Evolutionary conservation across 2,888 invertebrate genomes (phyloP).

Genomic region (Dioctria rufipes): DNA sequence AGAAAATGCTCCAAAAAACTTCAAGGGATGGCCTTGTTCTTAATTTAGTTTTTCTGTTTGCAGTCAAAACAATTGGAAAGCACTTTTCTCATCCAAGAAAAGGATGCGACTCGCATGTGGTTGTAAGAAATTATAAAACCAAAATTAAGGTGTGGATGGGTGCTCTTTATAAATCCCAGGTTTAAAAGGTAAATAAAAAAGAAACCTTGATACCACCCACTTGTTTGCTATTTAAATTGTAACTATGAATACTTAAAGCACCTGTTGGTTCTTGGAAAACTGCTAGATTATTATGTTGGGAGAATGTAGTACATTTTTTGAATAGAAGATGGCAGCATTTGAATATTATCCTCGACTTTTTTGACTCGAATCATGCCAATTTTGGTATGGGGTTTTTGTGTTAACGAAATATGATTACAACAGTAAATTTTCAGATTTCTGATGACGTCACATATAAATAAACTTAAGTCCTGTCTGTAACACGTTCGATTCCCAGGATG

Average conservation of each 20-base stretch:
- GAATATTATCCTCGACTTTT: too few relatives aligned
- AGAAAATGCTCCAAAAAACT: background rate
- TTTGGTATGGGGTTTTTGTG: too few relatives aligned
- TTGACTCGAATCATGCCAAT: too few relatives aligned
- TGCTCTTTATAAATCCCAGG: background rate
- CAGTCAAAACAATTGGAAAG: conserved; percentile 24
- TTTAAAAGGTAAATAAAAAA: background rate
- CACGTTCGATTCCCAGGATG: too few relatives aligned
- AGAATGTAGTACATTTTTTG: too few relatives aligned
- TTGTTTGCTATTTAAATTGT: conserved; percentile 27
- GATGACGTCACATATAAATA: too few relatives aligned
- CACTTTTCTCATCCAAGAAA: background rate
- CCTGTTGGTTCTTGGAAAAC: conserved; percentile 23
- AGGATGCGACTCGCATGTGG: conserved; percentile 8
- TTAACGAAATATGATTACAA: too few relatives aligned
- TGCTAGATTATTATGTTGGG: too few relatives aligned
- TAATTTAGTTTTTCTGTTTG: conserved; percentile 9
- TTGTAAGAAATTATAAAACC: background rate
- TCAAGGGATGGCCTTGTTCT: conserved; percentile 2
- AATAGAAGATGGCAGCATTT: too few relatives aligned
- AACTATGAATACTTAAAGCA: conserved; percentile 31
- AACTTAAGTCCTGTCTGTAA: too few relatives aligned
- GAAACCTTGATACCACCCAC: conserved; percentile 34
- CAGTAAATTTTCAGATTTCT: too few relatives aligned
- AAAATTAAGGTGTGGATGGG: background rate